Evolutionary conservation across 2,888 invertebrate species (phyloP), one percentile per base, ranked within the genome.

Genomic region (Phaedon cochleariae): DNA sequence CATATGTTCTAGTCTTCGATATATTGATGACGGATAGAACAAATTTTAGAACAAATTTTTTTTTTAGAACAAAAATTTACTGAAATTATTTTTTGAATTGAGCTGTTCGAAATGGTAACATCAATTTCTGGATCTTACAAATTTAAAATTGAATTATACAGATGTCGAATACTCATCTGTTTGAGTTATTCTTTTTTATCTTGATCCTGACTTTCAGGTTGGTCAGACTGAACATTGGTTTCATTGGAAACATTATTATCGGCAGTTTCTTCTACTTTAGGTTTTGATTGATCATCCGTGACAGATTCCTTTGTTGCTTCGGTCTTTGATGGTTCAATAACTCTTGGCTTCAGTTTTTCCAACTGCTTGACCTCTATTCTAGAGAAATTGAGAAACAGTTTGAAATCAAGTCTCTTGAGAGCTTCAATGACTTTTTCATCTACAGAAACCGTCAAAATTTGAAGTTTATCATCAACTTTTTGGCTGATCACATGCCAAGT

Each of bases 401-500:
- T 66, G 17, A 59, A 59, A 51, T 62, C 55, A 2, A 62, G 26
- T 29, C 54, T 62, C 51, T 55, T 59, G 2, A 66, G 41, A 17
- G 48, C 59, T 22, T 62, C 55, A 22, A 59, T 62, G 4, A 66
- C 57, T 6, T 41, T 55, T 45, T 62, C 66, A 17, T 66, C 62
- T 6, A 66, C 66, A 2, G 62, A 59, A 49, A 66, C 59, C n/a
- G 22, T 54, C 1, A 59, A 21, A 29, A 54, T 53, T 10, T 59
- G 62, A 21, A 54, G 45, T 22, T 55, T 62, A 15, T 62, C 41
- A 2, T 66, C 66, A 7, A 26, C n/a, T 54, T 62, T 66, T n/a
- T 55, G 62, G 21, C 59, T 62, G 12, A 53, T 59, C 17, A 62
- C 29, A 53, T 66, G 62, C 66, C 66, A 66, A 17, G 49, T 59